Base-by-base conservation (phyloP, 2,888 invertebrate species). In the Branchellion lobata region DNA sequence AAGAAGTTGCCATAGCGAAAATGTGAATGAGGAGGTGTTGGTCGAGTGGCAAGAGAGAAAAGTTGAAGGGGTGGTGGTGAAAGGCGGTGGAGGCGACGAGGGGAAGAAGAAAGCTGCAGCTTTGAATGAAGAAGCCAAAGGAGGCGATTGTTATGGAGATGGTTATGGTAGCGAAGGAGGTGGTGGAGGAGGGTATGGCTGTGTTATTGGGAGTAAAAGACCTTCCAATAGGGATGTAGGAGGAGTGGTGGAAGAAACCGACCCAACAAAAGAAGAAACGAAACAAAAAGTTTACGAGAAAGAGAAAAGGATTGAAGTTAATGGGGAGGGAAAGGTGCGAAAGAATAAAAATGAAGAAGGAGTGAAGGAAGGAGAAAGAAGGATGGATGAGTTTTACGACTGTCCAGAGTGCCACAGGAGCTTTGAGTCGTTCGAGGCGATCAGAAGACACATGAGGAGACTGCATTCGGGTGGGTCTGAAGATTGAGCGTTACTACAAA, bases 391-490 rank as follows among this genome's bases (percentile, higher is more conserved):
- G 33, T 87, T 89, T 29, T 93, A 91, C 85, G 90, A 89, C 14
- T 93, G 93, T 86, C 91, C 92, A 0, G 90, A 91, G 85, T 93
- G 93, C 87, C 87, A 89, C 78, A 91, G 91, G 87, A 86, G 89
- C 81, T 93, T 92, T 86, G 89, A 89, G 33, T 91, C 92, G 84
- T 93, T 92, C 86, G 90, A 90, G 79, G 89, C 91, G 53, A 90
- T 92, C 80, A 90, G 92, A 47, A 93, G 92, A 85, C 93, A 93
- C 86, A 92, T 93, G 82, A 69, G 79, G n/a, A 31, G 91, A 11
- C 92, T 92, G 85, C 93, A 93, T 87, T 91, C 91, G 78, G 91
- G 91, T 80, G 89, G 90, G 36, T 91, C 91, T 83, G 91, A 91
- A 85, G 89, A n/a, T 40, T 40, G 40, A 8, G 8, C 40, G 40